These are phyloP conservation scores for Andrena camellia DNA, from an alignment of 2,888 invertebrate species.

Conservation along the genomic window DNA sequence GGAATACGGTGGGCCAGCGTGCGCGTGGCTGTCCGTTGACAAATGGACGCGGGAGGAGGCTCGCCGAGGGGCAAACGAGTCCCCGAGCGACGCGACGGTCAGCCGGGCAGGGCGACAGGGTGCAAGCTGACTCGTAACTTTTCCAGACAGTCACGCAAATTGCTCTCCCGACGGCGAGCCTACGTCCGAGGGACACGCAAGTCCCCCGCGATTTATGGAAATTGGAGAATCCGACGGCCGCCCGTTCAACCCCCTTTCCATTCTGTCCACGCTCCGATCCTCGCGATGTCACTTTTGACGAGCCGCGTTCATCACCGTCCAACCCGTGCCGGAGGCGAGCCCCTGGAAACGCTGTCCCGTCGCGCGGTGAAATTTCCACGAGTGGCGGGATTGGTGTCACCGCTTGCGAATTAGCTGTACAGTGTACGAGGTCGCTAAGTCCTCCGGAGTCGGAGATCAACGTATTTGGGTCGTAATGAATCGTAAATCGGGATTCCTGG, in stretches of 20 bases:
- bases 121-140: constrained; percentile 65
- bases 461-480: too few relatives aligned
- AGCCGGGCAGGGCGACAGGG: constrained; percentile 42
- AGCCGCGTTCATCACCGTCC: constrained; percentile 42
- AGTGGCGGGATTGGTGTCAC: too few relatives aligned
- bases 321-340: constrained; percentile 13
- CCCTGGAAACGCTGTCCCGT: too few relatives aligned
- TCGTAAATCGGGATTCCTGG: too few relatives aligned
- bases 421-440: too few relatives aligned
- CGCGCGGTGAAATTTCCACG: too few relatives aligned
- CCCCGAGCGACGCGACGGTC: constrained; percentile 10
- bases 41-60: constrained; percentile 30
- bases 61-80: constrained; percentile 6
- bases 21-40: constrained; percentile 20
- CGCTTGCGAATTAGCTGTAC: too few relatives aligned
- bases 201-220: constrained; percentile 65
- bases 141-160: constrained; percentile 56
- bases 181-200: constrained; percentile 45
- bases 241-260: not conserved
- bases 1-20: not conserved
- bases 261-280: not conserved
- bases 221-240: constrained; percentile 32
- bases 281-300: constrained; percentile 38
- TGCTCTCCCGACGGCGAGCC: constrained; percentile 47
- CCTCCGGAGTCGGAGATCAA: too few relatives aligned